phyloP scores from a whole-genome alignment of 2,797 vertebrate species.

The Centropyge bicolor region DNA sequence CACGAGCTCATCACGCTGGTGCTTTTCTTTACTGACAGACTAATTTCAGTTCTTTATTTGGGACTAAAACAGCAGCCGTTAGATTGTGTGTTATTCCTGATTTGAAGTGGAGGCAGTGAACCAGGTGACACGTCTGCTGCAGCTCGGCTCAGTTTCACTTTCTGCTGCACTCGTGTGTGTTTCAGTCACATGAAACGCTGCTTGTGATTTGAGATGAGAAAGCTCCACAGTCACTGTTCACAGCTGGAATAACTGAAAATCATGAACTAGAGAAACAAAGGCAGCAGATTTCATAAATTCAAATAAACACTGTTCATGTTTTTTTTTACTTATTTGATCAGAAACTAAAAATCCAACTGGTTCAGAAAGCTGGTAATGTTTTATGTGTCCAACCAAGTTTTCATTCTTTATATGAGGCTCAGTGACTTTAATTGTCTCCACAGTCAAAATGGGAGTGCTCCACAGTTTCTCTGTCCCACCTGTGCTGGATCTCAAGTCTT shows the following conservation, averaged over 20 bases:
- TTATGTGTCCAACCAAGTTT: no score
- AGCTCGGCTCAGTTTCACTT: constrained; percentile 56
- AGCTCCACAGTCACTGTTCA: background rate
- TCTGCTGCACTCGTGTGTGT: constrained; percentile 20
- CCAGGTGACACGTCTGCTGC: background rate
- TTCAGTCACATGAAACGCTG: constrained; percentile 34
- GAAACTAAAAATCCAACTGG: background rate
- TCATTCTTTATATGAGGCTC: background rate
- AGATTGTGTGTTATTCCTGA: constrained; percentile 6
- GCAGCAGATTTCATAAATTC: background rate
- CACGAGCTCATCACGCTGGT: background rate
- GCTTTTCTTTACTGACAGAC: background rate
- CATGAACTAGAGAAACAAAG: background rate
- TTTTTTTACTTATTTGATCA: background rate
- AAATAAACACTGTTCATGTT: background rate
- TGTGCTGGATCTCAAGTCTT: background rate
- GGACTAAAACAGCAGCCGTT: constrained; percentile 19
- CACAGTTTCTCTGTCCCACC: background rate
- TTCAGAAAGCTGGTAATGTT: background rate
- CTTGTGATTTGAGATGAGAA: constrained; percentile 36
- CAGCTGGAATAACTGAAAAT: background rate
- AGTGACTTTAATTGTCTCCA: no score
- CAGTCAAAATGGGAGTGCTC: no score
- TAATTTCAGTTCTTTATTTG: background rate
- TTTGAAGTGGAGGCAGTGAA: constrained; percentile 31